Base-by-base conservation (phyloP, 2,888 invertebrate species). In the Rhamphomyia laevipes region DNA sequence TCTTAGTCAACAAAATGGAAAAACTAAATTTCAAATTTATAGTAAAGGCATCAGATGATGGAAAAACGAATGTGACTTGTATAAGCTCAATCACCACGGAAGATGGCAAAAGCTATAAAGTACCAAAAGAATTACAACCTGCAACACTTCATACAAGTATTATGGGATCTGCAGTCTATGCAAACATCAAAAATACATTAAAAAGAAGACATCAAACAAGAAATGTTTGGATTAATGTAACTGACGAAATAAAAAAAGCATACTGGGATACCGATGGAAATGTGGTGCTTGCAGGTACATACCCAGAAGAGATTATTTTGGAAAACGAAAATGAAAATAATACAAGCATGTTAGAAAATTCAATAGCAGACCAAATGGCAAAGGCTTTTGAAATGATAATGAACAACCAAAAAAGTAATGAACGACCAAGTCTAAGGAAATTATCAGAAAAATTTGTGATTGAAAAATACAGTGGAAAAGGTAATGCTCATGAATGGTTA, bases 401-500 rank as follows among this genome's bases (percentile, higher is more conserved):
- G n/a, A n/a, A n/a, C n/a, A n/a, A n/a, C n/a, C n/a, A n/a, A n/a
- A n/a, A n/a, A n/a, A n/a, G n/a, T n/a, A n/a, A n/a, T n/a, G n/a
- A n/a, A n/a, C n/a, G n/a, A n/a, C n/a, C n/a, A n/a, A n/a, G n/a
- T n/a, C n/a, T n/a, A n/a, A n/a, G n/a, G n/a, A n/a, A n/a, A n/a
- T n/a, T n/a, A n/a, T n/a, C n/a, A n/a, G n/a, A n/a, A n/a, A n/a
- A n/a, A n/a, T n/a, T n/a, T n/a, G n/a, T n/a, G n/a, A n/a, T n/a
- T n/a, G n/a, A n/a, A n/a, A n/a, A n/a, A n/a, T n/a, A n/a, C n/a
- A n/a, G n/a, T n/a, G n/a, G n/a, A n/a, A n/a, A n/a, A n/a, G n/a
- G n/a, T n/a, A n/a, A n/a, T n/a, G n/a, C n/a, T n/a, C 47, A 47
- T 46, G 49, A 53, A 48, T 53, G 53, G 53, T 49, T 53, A 5